Conservation (phyloP, 2,888 invertebrate genomes). For the Metellina segmentata region DNA sequence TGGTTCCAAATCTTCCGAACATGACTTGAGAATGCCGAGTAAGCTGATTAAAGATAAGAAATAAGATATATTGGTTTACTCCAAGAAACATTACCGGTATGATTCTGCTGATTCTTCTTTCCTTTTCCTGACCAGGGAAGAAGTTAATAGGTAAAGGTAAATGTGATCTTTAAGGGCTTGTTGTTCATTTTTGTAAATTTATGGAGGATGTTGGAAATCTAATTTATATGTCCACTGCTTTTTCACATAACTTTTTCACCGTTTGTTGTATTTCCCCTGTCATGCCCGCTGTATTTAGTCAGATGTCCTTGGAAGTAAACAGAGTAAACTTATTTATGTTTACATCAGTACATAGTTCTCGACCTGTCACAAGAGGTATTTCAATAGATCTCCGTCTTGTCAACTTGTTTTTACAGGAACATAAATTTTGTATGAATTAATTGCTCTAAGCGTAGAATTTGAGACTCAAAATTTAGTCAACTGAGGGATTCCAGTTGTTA, state of each 20-base stretch:
- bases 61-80: conserved; percentile 36
- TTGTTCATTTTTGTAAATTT: conserved; percentile 40
- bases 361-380: background rate
- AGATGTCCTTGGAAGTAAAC: background rate
- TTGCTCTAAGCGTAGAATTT: background rate
- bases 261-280: background rate
- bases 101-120: background rate
- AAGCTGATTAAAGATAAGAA: conserved; percentile 53
- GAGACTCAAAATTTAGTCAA: background rate
- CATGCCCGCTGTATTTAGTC: no score
- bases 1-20: conserved; percentile 25
- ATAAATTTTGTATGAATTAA: background rate
- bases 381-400: background rate
- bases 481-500: background rate
- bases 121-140: background rate
- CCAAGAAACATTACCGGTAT: background rate
- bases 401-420: background rate
- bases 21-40: conserved; percentile 46
- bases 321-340: background rate
- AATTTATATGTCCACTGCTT: conserved; percentile 11
- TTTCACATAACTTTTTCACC: background rate
- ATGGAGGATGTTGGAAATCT: conserved; percentile 1
- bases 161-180: conserved; percentile 15
- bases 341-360: background rate
- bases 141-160: background rate